Evolutionary conservation across 1,140 invertebrate species (phyloP).

Genomic region (Zaprionus vittiger): DNA sequence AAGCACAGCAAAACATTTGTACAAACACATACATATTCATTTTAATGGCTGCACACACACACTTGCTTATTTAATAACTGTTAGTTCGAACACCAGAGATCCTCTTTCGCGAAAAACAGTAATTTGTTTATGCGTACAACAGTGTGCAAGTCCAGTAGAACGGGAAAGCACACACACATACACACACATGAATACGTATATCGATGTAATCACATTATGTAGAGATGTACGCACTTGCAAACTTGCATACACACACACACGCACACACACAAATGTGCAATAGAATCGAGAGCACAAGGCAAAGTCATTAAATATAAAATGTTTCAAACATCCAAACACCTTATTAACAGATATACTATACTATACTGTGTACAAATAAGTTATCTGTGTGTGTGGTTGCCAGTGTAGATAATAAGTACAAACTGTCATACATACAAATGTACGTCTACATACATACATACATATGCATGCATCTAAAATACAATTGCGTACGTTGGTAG

Average conservation of each 20-base stretch:
- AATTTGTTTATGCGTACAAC: conserved; percentile 8
- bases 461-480: conserved; percentile 25
- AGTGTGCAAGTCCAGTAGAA: conserved; percentile 18
- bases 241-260: neutral
- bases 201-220: neutral
- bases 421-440: conserved; percentile 26
- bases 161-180: conserved; percentile 34
- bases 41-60: conserved; percentile 20
- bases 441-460: conserved; percentile 32
- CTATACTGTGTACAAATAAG: conserved; percentile 24
- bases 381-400: conserved; percentile 28
- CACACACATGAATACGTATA: neutral
- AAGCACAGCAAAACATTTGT: conserved; percentile 14
- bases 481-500: conserved; percentile 30
- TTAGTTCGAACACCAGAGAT: conserved; percentile 26
- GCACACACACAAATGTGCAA: conserved; percentile 1
- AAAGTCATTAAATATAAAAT: conserved; percentile 41
- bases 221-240: conserved; percentile 11
- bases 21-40: conserved; percentile 32
- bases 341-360: conserved; percentile 49
- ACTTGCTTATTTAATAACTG: conserved; percentile 21
- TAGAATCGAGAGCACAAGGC: conserved; percentile 24
- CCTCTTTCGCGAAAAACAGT: conserved; percentile 21
- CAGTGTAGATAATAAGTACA: conserved; percentile 44
- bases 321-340: conserved; percentile 41